These are phyloP conservation scores for Nephotettix cincticeps DNA, from an alignment of 1,140 invertebrate genomes.

Conservation along the genomic window DNA sequence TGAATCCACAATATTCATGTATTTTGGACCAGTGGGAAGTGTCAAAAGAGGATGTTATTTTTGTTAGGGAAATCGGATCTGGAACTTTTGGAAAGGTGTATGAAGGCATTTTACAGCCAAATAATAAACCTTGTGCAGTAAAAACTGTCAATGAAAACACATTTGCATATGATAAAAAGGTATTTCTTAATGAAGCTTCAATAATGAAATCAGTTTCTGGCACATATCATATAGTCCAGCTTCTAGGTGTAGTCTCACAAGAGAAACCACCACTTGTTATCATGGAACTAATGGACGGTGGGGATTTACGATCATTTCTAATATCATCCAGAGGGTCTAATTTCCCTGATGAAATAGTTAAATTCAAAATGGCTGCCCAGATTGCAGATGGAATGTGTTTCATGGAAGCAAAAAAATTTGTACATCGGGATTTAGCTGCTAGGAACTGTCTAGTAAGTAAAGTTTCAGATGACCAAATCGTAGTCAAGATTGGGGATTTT, in stretches of 20 bases:
- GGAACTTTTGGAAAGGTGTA: constrained; percentile 97
- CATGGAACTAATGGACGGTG: constrained; percentile 96
- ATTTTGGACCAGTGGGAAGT: constrained; percentile 94
- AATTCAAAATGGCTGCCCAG: constrained; percentile 87
- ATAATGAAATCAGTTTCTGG: constrained; percentile 84
- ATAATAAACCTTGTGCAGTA: constrained; percentile 69
- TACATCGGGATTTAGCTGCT: constrained; percentile 96
- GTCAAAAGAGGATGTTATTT: constrained; percentile 73
- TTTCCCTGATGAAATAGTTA: constrained; percentile 50
- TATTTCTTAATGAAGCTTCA: constrained; percentile 93
- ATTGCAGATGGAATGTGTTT: constrained; percentile 99
- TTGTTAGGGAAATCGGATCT: constrained; percentile 82
- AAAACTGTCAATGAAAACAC: constrained; percentile 93
- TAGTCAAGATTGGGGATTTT: constrained; percentile 95
- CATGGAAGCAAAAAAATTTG: constrained; percentile 89
- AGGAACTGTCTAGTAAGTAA: constrained; percentile 95
- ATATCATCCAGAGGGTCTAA: constrained; percentile 49
- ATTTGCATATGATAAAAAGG: constrained; percentile 68
- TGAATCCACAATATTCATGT: constrained; percentile 33
- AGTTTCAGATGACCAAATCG: constrained; percentile 59
- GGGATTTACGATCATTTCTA: constrained; percentile 92
- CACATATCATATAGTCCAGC: constrained; percentile 89
- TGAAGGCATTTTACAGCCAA: constrained; percentile 64
- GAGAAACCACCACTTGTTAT: constrained; percentile 89
- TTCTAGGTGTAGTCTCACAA: constrained; percentile 93